A percentile compares a stretch with the other conserved stretches of the same genome.
Evolutionary conservation across 2,888 invertebrate species (phyloP).

Genomic region (Aspidiotus rigidus): DNA sequence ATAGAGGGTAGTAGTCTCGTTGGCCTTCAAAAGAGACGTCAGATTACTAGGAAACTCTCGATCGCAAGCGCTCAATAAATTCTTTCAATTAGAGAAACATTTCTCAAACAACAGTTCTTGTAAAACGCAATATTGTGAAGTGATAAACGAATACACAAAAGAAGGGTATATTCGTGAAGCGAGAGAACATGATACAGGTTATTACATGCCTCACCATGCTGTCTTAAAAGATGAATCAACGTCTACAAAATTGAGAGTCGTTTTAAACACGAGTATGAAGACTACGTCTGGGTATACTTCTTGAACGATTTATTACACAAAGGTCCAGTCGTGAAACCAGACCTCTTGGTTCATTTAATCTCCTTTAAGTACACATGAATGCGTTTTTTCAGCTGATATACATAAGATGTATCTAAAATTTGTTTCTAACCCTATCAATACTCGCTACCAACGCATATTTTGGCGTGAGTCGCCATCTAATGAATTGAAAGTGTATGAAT

Average conservation of each 20-base stretch:
- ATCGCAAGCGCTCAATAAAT: not conserved
- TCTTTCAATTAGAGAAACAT: slow-evolving; percentile 2
- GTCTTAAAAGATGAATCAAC: not conserved
- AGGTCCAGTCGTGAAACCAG: slow-evolving; percentile 5
- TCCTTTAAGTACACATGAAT: not conserved
- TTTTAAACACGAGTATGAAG: slow-evolving; percentile 10
- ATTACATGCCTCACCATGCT: slow-evolving; percentile 12
- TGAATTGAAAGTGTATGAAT: slow-evolving; percentile 3
- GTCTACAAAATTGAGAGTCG: not conserved
- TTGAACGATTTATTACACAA: slow-evolving; percentile 7
- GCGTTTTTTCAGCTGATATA: no score
- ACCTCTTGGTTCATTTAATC: not conserved
- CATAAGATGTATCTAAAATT: no score
- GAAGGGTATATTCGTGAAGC: not conserved
- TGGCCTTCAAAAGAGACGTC: no score
- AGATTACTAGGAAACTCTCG: no score
- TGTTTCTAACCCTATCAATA: no score
- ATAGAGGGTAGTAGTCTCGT: no score
- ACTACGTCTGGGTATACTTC: not conserved
- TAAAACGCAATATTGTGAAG: not conserved
- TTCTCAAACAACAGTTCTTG: not conserved
- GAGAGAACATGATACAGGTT: not conserved
- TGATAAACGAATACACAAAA: not conserved
- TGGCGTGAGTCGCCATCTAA: no score
- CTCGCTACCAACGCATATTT: no score